phyloP scores from a whole-genome alignment of 53 echinoderm and acorn worm species.

The Zoroaster sp. region DNA sequence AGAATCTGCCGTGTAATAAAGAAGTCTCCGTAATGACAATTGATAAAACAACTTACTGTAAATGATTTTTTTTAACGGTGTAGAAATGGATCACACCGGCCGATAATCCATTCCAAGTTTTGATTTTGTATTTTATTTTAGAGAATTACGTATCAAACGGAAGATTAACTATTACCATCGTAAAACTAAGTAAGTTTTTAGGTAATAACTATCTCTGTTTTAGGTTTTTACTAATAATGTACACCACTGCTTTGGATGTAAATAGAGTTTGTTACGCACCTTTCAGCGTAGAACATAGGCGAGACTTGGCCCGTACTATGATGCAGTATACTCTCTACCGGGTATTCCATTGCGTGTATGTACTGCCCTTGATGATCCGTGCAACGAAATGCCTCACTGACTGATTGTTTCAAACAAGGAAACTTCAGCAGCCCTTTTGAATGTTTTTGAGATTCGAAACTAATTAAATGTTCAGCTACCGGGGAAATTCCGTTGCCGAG shows the following conservation, averaged over 20 bases:
- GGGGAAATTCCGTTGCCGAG: background rate
- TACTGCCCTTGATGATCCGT: background rate
- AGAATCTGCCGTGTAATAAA: too few species aligned
- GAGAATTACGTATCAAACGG: too few species aligned
- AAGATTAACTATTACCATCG: too few species aligned
- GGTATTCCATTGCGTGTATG: slow-evolving; percentile 47
- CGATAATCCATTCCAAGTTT: too few species aligned
- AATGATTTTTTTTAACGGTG: too few species aligned
- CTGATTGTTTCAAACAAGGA: background rate
- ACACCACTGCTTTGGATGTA: background rate
- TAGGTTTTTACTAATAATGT: too few species aligned
- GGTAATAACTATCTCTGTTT: too few species aligned
- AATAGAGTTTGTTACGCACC: background rate
- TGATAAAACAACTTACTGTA: too few species aligned
- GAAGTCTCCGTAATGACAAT: too few species aligned
- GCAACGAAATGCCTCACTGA: background rate
- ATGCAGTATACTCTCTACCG: background rate
- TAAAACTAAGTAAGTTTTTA: too few species aligned
- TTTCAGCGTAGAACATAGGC: slow-evolving; percentile 42
- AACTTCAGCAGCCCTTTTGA: background rate
- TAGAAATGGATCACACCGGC: too few species aligned
- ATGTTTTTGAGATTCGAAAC: background rate
- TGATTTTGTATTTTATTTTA: too few species aligned
- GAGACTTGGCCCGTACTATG: background rate
- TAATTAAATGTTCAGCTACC: background rate